Base-by-base conservation (phyloP, 2,113 vertebrate species). In the Chamaea fasciata region DNA sequence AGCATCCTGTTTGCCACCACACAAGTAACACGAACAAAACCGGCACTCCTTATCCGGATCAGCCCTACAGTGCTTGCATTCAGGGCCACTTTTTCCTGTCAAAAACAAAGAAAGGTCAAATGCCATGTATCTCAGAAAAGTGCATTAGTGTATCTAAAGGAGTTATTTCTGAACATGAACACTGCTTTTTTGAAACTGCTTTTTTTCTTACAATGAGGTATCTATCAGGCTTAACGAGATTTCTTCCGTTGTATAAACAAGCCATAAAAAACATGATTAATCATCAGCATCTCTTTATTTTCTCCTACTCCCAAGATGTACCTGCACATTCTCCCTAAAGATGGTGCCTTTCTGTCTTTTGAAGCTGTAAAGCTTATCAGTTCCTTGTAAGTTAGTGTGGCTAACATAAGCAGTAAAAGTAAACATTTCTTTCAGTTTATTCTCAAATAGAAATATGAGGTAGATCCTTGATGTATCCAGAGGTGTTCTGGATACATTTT, bases 41-140 rank as follows among this genome's bases (percentile, higher is more conserved):
- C 98, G 98, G 71, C 99, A 99, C 94, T 99, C 99, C 7, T 98
- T 97, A 26, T 99, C 98, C 35, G 99, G 99, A 96, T 99, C 99
- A 76, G 99, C 99, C 95, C 99, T 99, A 98, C 99, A 99, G 97
- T 99, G 98, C 95, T 99, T 99, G 97, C 99, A 99, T 97, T 99
- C 99, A 9, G 99, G 99, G 59, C 99, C 99, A 96, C 99, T 99
- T 97, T 99, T 99, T 92, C 99, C 99, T 99, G 96, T 67, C 95
- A 96, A 89, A 91, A 81, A 95, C 83, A 97, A 96, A 96, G 15
- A 95, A 73, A 96, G 76, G 39, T 73, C 57, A 95, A 95, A 93
- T 33, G 46, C 50, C 26, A 87, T 30, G 31, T 71, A 50, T 87
- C 82, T 95, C 79, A 93, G 67, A 79, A 55, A 83, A 85, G 24